A percentile compares a stretch with the other conserved stretches of the same genome.
These are phyloP conservation scores for Brachyrhaphis roseni DNA, from an alignment of 2,797 vertebrate species.

Conservation along the genomic window DNA sequence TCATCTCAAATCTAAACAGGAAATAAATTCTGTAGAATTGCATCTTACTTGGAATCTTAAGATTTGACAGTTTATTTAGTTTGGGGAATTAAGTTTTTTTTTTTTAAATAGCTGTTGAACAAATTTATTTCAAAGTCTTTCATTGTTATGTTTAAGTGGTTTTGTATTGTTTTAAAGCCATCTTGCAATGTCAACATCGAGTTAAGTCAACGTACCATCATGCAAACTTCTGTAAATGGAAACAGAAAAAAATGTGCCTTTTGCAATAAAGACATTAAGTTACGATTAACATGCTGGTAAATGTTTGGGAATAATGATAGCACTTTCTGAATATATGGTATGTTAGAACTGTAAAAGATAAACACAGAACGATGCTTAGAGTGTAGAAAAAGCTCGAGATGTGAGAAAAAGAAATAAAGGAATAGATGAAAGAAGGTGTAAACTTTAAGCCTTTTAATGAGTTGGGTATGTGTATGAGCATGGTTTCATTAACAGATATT, in stretches of 20 bases:
- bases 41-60: neutral
- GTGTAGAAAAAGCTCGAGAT: slow-evolving; percentile 1
- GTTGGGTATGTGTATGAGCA: slow-evolving; percentile 20
- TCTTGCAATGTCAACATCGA: slow-evolving; percentile 7
- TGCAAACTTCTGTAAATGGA: neutral
- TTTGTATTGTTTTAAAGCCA: slow-evolving; percentile 8
- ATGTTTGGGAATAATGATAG: neutral
- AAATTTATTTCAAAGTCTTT: neutral
- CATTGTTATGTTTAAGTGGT: neutral
- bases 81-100: neutral
- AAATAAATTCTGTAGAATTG: neutral
- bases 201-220: slow-evolving; percentile 9
- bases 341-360: slow-evolving; percentile 27
- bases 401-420: slow-evolving; percentile 5
- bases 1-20: neutral
- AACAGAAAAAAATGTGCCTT: neutral
- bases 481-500: slow-evolving; percentile 49
- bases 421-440: slow-evolving; percentile 16
- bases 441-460: slow-evolving; percentile 52
- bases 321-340: slow-evolving; percentile 1
- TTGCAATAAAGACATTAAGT: neutral
- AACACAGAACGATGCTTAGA: neutral
- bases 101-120: neutral
- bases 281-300: neutral
- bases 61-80: slow-evolving; percentile 1